Percentiles rank a stretch among this genome's conserved stretches.
These are phyloP conservation scores for Trachelus stipa DNA, from an alignment of 2,888 invertebrate genomes.

Conservation along the genomic window DNA sequence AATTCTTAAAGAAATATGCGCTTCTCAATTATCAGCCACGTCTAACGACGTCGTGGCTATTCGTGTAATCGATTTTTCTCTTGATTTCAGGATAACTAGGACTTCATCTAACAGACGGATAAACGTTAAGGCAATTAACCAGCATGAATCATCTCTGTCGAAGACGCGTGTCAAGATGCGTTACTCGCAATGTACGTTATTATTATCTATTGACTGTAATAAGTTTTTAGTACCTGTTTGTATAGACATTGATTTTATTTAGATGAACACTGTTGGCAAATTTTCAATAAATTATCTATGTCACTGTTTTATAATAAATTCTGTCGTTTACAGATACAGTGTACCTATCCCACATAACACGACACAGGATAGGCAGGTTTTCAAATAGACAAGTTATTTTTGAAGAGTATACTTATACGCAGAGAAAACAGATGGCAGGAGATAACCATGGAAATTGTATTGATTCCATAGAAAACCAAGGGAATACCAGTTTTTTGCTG, in stretches of 20 bases:
- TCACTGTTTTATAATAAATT: conserved; percentile 24
- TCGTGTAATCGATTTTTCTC: not conserved
- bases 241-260: conserved; percentile 25
- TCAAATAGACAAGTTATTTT: too few species aligned
- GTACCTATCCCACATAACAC: too few species aligned
- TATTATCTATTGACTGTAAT: conserved; percentile 20
- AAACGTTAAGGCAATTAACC: not conserved
- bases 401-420: too few species aligned
- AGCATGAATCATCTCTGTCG: not conserved
- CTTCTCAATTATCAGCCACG: too few species aligned
- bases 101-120: not conserved
- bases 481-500: too few species aligned
- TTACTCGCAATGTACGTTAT: conserved; percentile 15
- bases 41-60: too few species aligned
- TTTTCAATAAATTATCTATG: conserved; percentile 42
- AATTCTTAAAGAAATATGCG: too few species aligned
- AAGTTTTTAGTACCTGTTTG: conserved; percentile 35
- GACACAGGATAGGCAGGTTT: too few species aligned
- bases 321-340: too few species aligned
- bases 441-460: too few species aligned
- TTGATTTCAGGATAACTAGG: not conserved
- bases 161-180: not conserved
- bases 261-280: conserved; percentile 25
- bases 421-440: too few species aligned
- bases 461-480: too few species aligned